These are phyloP conservation scores for Unio delphinus DNA, from an alignment of 2,888 invertebrate species.

Conservation along the genomic window DNA sequence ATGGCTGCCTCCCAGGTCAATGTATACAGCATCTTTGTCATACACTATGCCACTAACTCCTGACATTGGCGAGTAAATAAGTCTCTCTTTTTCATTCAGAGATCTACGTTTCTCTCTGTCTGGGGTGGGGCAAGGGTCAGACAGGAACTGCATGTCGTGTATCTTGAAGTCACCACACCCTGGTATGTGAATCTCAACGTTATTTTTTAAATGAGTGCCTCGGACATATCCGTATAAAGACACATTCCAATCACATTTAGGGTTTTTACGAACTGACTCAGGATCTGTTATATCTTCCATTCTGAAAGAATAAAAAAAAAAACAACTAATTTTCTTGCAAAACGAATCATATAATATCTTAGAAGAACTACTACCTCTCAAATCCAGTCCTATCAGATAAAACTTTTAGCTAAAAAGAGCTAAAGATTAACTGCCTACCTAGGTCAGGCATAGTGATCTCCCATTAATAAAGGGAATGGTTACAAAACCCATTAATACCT, in stretches of 20 bases:
- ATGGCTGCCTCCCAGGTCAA: constrained; percentile 94
- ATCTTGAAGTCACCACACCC: constrained; percentile 93
- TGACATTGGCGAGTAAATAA: constrained; percentile 98
- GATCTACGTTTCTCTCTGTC: constrained; percentile 78
- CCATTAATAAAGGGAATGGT: no score
- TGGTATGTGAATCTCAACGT: constrained; percentile 89
- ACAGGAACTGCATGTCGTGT: constrained; percentile 85
- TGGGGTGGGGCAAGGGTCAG: constrained; percentile 95
- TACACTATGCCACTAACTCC: constrained; percentile 99
- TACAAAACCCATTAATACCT: no score
- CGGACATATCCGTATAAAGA: constrained; percentile 90
- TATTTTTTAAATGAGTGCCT: constrained; percentile 91
- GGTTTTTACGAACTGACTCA: constrained; percentile 85
- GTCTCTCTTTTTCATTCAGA: constrained; percentile 89
- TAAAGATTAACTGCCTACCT: no score
- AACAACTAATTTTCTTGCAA: neutral
- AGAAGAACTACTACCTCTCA: no score
- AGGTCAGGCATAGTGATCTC: no score
- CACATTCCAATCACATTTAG: constrained; percentile 89
- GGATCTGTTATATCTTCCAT: constrained; percentile 94
- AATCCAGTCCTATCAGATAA: no score
- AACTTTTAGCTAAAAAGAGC: no score
- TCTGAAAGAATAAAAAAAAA: constrained; percentile 69
- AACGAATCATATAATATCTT: no score
- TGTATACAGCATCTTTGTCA: constrained; percentile 99